Evolutionary conservation across 2,113 vertebrate genomes (phyloP).

Genomic region (Hypomesus transpacificus): DNA sequence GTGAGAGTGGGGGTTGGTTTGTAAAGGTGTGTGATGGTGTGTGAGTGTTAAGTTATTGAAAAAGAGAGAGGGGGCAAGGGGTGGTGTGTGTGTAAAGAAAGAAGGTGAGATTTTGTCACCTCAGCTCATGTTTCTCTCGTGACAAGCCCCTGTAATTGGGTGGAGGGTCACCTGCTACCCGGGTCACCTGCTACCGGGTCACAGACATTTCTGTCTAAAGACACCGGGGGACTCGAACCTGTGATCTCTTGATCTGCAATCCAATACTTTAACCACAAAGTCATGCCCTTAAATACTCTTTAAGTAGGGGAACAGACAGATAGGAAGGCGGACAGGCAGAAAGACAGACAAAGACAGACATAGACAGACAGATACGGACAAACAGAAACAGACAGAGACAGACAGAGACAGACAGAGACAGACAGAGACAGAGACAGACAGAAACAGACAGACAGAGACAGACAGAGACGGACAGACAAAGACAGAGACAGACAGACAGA

Average conservation of each 20-base stretch:
- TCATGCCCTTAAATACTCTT: no score
- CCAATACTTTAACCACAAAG: no score
- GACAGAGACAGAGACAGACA: slow-evolving; percentile 32
- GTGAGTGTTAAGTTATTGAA: neutral
- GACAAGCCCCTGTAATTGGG: slow-evolving; percentile 44
- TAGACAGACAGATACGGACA: no score
- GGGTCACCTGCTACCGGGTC: slow-evolving; percentile 51
- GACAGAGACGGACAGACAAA: neutral
- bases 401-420: slow-evolving; percentile 47
- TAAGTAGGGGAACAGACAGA: no score
- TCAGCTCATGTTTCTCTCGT: slow-evolving; percentile 42
- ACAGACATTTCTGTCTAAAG: neutral
- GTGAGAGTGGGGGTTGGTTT: no score
- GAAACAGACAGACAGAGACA: slow-evolving; percentile 14
- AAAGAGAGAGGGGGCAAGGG: neutral
- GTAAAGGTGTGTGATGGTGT: neutral
- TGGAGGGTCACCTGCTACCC: slow-evolving; percentile 59
- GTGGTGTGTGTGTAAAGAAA: neutral
- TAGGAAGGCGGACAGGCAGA: no score
- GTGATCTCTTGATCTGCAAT: no score
- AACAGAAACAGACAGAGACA: slow-evolving; percentile 55
- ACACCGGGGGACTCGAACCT: no score
- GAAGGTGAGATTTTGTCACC: slow-evolving; percentile 16
- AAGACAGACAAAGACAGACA: no score
- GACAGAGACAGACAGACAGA: neutral